Evolutionary conservation across 2,797 vertebrate species (phyloP), one percentile per base, ranked within the genome.

Genomic region (Sebastes kiyomatsui): DNA sequence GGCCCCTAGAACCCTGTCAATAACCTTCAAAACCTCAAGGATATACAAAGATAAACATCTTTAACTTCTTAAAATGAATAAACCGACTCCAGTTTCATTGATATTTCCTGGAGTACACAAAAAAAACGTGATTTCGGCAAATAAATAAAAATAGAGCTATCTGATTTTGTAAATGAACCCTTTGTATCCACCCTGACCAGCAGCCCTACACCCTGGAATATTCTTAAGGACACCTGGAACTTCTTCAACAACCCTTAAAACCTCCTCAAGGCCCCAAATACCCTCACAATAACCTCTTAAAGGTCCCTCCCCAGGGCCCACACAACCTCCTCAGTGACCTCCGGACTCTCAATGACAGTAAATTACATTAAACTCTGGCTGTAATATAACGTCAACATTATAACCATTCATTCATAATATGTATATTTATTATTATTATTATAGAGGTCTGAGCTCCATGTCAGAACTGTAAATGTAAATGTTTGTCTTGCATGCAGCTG

Each of bases 401-500:
- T 13, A 46, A 16, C 14, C 42, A 18, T 7, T 46, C 42, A 46
- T 46, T 46, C 42, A 46, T 18, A 46, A 46, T 18, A 16, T 42
- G 18, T 30, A 13, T 11, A 14, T 28, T 13, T 13, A 13, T 52
- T 16, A 20, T 52, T 52, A 52, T 49, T 49, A 49, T 49, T 49
- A 16, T 18, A 42, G 18, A 52, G 66, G 58, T 52, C 22, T 23
- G 22, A 61, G 75, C 80, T 67, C 16, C 0, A 11, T 75, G 81
- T 86, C 81, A 78, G 72, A 79, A 79, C 60, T 70, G 32, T 81
- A 83, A 85, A 83, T 60, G 71, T 79, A 77, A 80, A 84, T 83
- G 81, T 89, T 86, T 82, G 80, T 77, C 75, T 72, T 87, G 61
- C 33, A 65, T 49, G 69, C 52, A 59, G 62, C 6, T 76, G 61